Conservation (phyloP, 2,113 vertebrate genomes). For the Psettodes erumei region DNA sequence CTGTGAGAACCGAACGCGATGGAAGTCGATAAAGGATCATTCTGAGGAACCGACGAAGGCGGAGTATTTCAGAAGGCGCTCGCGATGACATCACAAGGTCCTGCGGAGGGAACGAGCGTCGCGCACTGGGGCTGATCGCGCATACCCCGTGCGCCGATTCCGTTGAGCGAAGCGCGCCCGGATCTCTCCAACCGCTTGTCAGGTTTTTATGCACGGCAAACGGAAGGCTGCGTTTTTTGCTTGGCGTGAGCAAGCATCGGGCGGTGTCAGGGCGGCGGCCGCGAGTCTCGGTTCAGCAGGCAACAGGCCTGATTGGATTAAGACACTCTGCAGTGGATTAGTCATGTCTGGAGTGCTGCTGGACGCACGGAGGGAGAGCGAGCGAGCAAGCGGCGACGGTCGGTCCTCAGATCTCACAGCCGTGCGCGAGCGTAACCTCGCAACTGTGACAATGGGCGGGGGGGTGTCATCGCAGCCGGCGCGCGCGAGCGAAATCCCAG, state of each 20-base stretch:
- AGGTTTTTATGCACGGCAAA: neutral
- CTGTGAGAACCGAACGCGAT: no score
- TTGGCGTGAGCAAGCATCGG: conserved; percentile 19
- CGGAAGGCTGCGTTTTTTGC: neutral
- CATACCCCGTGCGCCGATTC: no score
- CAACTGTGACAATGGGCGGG: conserved; percentile 43
- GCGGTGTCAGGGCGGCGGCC: conserved; percentile 44
- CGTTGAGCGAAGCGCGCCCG: no score
- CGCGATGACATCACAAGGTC: neutral
- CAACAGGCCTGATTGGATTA: conserved; percentile 75
- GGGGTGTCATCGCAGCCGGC: conserved; percentile 28
- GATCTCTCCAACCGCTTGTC: no score
- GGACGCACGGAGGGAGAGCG: conserved; percentile 45
- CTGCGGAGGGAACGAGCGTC: no score
- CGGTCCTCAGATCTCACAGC: conserved; percentile 51
- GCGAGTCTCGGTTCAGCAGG: conserved; percentile 47
- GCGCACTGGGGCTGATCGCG: no score
- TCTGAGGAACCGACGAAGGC: no score
- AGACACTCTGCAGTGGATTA: conserved; percentile 71
- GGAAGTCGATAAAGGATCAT: neutral
- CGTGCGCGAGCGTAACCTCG: conserved; percentile 48
- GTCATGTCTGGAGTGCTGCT: conserved; percentile 59
- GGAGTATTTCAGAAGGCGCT: neutral
- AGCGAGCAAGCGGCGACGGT: neutral
- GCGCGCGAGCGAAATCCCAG: conserved; percentile 47